phyloP scores from a whole-genome alignment of 2,888 invertebrate genomes.

The Cactoblastis cactorum region DNA sequence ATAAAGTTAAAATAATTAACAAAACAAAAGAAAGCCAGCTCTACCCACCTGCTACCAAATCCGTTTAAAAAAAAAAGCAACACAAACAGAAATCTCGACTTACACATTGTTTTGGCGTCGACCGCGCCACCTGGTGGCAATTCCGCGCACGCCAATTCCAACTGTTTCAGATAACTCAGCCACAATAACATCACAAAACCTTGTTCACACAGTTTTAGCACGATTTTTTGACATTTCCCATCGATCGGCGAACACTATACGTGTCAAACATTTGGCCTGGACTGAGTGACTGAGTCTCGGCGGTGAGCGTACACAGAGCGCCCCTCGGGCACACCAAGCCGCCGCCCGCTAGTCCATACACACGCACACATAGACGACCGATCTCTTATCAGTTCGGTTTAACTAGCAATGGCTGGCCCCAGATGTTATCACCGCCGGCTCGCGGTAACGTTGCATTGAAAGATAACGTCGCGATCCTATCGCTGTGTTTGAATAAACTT shows the following conservation, averaged over 20 bases:
- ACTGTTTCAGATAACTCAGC: constrained; percentile 69
- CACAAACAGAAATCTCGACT: constrained; percentile 43
- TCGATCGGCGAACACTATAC: constrained; percentile 18
- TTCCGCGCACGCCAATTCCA: constrained; percentile 64
- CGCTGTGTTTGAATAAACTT: constrained; percentile 78
- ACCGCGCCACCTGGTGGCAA: constrained; percentile 64
- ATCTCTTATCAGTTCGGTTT: constrained; percentile 75
- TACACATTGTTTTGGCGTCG: constrained; percentile 72
- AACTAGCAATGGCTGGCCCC: constrained; percentile 77
- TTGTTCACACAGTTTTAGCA: constrained; percentile 27
- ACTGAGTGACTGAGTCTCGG: constrained; percentile 65
- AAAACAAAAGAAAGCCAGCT: not conserved
- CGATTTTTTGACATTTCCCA: constrained; percentile 34
- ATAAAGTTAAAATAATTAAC: too few relatives aligned
- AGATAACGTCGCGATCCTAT: constrained; percentile 77
- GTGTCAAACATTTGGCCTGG: constrained; percentile 75
- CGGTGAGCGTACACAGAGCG: constrained; percentile 53
- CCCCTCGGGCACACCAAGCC: constrained; percentile 48
- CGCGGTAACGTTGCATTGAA: constrained; percentile 80
- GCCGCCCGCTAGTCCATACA: constrained; percentile 29
- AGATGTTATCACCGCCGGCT: constrained; percentile 71
- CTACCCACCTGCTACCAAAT: not conserved
- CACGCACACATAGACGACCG: constrained; percentile 53
- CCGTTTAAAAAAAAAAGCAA: constrained; percentile 23
- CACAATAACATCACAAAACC: constrained; percentile 72